Evolutionary conservation across 2,113 vertebrate genomes (phyloP).

Genomic region (Benitochromis conjunctus): DNA sequence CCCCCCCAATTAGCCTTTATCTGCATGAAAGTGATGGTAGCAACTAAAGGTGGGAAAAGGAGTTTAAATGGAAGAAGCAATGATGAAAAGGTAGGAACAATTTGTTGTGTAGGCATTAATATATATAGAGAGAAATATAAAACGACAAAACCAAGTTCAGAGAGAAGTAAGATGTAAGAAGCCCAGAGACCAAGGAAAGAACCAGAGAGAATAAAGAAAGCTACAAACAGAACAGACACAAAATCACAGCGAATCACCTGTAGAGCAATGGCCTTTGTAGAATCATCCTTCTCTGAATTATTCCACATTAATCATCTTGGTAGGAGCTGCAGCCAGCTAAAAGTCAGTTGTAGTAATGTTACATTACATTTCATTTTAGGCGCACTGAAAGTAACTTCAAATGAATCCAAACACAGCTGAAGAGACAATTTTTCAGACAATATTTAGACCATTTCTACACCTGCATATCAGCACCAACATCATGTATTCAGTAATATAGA

Average conservation of each 20-base stretch:
- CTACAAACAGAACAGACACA: not conserved
- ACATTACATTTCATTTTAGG: not conserved
- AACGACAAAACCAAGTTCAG: not conserved
- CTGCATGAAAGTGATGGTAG: not conserved
- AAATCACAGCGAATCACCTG: not conserved
- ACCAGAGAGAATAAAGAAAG: not conserved
- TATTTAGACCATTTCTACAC: not conserved
- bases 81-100: not conserved
- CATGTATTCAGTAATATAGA: accelerated
- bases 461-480: not conserved
- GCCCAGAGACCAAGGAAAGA: not conserved
- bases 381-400: not conserved
- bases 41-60: not conserved
- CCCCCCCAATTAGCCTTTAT: not conserved
- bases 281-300: not conserved
- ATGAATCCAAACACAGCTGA: not conserved
- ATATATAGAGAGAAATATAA: not conserved
- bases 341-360: not conserved
- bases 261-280: not conserved
- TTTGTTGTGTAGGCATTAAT: not conserved
- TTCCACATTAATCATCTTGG: not conserved
- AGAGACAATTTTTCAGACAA: not conserved
- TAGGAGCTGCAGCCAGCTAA: not conserved
- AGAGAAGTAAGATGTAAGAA: not conserved
- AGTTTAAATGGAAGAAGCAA: not conserved